Base-by-base conservation (phyloP, 1,140 invertebrate genomes). In the Leptinotarsa defecta region DNA sequence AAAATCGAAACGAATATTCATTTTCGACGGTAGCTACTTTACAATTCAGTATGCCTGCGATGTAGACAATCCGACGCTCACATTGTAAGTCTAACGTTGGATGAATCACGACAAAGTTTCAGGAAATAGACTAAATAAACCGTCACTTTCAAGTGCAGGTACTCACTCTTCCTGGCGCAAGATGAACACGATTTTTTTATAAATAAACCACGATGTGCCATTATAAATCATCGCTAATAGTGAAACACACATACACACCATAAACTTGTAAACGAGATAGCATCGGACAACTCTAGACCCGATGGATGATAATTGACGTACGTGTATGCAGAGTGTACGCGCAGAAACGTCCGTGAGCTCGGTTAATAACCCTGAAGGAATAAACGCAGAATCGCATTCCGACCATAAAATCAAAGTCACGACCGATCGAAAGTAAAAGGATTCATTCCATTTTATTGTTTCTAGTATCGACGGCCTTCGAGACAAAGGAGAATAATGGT, bases 341-440 rank as follows among this genome's bases (percentile, higher is more conserved):
- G 52, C 52, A 57, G 52, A 19, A 17, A 15, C 52, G 52, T 57
- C 52, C 52, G 52, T 57, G 52, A 57, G 52, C 34, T 57, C 52
- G 52, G 52, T 57, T 57, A 57, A 57, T 57, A 57, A 57, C 52
- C 52, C 52, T 57, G 52, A 19, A 57, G 52, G 52, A 57, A 57
- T 57, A 57, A 57, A 57, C 52, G 17, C n/a, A 57, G 52, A 57
- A 57, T 57, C 52, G 52, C 52, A 57, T 57, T 57, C 52, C 52
- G 52, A 19, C n/a, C 15, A 19, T 57, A 57, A 57, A 57, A 57
- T 57, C 52, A 57, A 57, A 57, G 52, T 57, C 52, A 57, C 52
- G 52, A 57, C 52, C 52, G n/a, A 17, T 17, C 17, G 52, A 57
- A 57, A 57, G 52, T 57, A 57, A 57, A 57, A 57, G 52, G 52